Conservation (phyloP, 2,888 invertebrate genomes). For the Nomada lathburiana region DNA sequence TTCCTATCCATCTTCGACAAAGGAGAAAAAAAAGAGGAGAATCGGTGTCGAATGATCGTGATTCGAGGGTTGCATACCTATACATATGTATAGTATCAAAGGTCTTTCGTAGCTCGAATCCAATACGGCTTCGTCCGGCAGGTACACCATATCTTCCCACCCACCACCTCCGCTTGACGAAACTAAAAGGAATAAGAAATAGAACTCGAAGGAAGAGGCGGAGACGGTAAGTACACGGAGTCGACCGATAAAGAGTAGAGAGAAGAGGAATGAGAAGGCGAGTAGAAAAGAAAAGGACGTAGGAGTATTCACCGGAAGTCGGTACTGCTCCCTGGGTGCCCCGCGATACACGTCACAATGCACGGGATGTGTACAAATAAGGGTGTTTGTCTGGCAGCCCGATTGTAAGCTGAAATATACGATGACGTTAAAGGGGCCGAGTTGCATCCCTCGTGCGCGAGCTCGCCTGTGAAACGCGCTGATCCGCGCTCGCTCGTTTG, state of each 20-base stretch:
- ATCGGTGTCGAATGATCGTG: conserved; percentile 53
- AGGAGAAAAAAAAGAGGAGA: conserved; percentile 15
- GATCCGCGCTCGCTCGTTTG: conserved; percentile 47
- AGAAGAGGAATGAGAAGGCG: neutral
- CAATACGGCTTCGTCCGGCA: conserved; percentile 57
- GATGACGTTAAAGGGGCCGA: conserved; percentile 78
- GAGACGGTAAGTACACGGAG: conserved; percentile 23
- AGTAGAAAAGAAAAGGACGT: conserved; percentile 31
- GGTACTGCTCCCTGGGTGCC: conserved; percentile 65
- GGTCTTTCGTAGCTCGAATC: conserved; percentile 37
- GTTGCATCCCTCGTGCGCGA: conserved; percentile 62
- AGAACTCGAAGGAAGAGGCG: conserved; percentile 43
- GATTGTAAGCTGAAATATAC: conserved; percentile 82
- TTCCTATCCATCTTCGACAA: neutral
- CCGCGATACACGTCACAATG: conserved; percentile 78
- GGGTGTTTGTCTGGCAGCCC: conserved; percentile 82
- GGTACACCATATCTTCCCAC: conserved; percentile 57
- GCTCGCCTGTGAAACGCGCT: conserved; percentile 35
- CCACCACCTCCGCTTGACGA: conserved; percentile 38
- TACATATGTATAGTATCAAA: conserved; percentile 37
- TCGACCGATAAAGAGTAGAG: conserved; percentile 37
- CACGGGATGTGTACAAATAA: conserved; percentile 85
- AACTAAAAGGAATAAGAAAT: conserved; percentile 39
- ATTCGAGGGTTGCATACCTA: conserved; percentile 29
- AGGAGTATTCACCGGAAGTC: conserved; percentile 69